phyloP scores from a whole-genome alignment of 2,113 vertebrate species.

The Sterrhoptilus dennistouni region DNA sequence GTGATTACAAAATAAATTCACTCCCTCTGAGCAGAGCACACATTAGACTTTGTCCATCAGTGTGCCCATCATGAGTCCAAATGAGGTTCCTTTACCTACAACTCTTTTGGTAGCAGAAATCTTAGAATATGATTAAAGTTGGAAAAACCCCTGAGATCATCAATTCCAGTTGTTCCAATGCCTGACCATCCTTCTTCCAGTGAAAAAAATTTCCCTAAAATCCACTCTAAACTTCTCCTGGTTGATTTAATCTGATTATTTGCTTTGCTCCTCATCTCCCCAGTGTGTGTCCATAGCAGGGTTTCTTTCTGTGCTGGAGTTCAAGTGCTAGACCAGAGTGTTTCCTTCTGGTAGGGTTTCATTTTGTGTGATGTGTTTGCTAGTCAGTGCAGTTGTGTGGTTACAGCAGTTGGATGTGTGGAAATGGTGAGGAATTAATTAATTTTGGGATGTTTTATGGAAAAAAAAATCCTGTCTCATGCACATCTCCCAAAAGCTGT shows the following conservation, averaged over 20 bases:
- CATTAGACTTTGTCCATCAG: background rate
- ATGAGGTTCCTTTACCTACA: background rate
- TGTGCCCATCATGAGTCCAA: background rate
- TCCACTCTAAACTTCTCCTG: background rate
- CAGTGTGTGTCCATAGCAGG: background rate
- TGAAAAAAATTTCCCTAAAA: background rate
- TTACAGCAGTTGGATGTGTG: background rate
- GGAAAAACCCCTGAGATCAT: background rate
- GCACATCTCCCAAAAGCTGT: rapidly evolving
- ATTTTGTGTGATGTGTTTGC: background rate
- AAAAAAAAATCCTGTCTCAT: background rate
- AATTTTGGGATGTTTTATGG: background rate
- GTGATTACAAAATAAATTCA: background rate
- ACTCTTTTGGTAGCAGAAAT: background rate
- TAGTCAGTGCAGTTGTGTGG: background rate
- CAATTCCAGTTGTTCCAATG: background rate
- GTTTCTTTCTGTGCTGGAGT: background rate
- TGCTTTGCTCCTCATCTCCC: background rate
- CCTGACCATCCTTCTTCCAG: background rate
- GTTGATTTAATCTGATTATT: background rate
- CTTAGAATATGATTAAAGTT: background rate
- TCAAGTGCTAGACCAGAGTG: background rate
- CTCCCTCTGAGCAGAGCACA: background rate
- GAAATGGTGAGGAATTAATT: background rate
- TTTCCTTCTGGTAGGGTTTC: background rate